These are phyloP conservation scores for Porites divaricata DNA, from an alignment of 92 coral and sea anemone genomes.

Conservation along the genomic window DNA sequence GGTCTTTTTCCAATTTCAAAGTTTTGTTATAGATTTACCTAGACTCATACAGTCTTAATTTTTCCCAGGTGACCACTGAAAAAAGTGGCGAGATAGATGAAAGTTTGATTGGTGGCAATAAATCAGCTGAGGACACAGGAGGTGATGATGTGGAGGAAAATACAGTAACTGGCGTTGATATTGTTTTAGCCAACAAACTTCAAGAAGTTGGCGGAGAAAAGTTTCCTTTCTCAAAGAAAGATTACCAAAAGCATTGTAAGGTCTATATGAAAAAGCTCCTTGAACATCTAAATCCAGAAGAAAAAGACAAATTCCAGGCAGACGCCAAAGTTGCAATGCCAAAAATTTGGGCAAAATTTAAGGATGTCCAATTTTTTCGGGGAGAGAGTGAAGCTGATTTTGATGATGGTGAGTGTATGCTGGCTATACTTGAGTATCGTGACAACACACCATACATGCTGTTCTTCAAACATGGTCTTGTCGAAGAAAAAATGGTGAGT, in stretches of 20 bases:
- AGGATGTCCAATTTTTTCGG: not conserved
- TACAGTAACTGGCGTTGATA: constrained; percentile 21
- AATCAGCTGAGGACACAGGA: constrained; percentile 62
- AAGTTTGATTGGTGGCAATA: constrained; percentile 56
- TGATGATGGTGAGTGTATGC: constrained; percentile 21
- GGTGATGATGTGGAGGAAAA: constrained; percentile 23
- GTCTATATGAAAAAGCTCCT: not conserved
- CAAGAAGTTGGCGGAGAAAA: not conserved
- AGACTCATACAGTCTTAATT: not conserved
- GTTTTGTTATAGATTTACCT: too few relatives aligned
- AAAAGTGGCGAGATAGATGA: constrained; percentile 27
- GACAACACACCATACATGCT: constrained; percentile 46
- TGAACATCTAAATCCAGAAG: not conserved
- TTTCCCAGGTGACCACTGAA: constrained; percentile 34
- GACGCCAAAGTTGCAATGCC: constrained; percentile 2
- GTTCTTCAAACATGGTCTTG: constrained; percentile 61
- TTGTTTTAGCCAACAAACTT: constrained; percentile 26
- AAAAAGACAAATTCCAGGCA: constrained; percentile 30
- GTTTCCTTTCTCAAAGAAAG: constrained; percentile 23
- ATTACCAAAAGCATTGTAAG: constrained; percentile 25
- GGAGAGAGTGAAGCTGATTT: constrained; percentile 2
- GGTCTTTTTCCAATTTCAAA: too few relatives aligned
- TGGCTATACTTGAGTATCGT: constrained; percentile 44
- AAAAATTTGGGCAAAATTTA: not conserved
- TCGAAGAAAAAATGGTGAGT: constrained; percentile 56